phyloP scores from a whole-genome alignment of 2,113 vertebrate species.

The Nestor notabilis region DNA sequence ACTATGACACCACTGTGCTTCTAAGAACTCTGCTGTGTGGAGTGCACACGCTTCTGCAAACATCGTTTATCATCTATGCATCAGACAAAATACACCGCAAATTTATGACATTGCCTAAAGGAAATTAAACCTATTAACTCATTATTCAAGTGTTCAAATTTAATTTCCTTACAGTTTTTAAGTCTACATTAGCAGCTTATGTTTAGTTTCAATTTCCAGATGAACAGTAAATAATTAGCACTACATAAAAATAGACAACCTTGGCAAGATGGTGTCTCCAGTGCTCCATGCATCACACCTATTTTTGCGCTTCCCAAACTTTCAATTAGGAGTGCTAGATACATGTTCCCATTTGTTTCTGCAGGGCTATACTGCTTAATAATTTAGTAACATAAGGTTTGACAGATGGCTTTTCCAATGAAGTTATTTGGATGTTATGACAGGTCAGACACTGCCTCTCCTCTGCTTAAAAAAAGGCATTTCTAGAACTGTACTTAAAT shows the following conservation, averaged over 20 bases:
- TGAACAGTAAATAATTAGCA: constrained; percentile 46
- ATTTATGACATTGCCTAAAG: not conserved
- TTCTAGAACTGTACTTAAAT: not conserved
- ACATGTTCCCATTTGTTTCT: not conserved
- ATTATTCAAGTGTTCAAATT: constrained; percentile 14
- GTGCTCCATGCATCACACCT: not conserved
- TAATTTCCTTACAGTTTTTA: constrained; percentile 18
- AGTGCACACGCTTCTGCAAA: not conserved
- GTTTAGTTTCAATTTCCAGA: constrained; percentile 14
- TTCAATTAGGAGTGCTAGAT: constrained; percentile 10
- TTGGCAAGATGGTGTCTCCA: constrained; percentile 19
- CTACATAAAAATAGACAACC: constrained; percentile 9
- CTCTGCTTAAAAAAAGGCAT: not conserved
- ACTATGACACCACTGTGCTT: not conserved
- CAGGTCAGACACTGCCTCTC: not conserved
- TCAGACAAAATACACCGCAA: not conserved
- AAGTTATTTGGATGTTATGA: not conserved
- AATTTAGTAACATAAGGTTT: not conserved
- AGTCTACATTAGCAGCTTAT: constrained; percentile 35
- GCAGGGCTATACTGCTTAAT: not conserved
- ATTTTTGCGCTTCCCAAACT: not conserved
- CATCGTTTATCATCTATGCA: not conserved
- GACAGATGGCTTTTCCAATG: constrained; percentile 31
- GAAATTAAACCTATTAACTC: not conserved
- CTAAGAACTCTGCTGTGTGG: not conserved